Base-by-base conservation (phyloP, 1,140 invertebrate genomes). In the Helicoverpa armigera region DNA sequence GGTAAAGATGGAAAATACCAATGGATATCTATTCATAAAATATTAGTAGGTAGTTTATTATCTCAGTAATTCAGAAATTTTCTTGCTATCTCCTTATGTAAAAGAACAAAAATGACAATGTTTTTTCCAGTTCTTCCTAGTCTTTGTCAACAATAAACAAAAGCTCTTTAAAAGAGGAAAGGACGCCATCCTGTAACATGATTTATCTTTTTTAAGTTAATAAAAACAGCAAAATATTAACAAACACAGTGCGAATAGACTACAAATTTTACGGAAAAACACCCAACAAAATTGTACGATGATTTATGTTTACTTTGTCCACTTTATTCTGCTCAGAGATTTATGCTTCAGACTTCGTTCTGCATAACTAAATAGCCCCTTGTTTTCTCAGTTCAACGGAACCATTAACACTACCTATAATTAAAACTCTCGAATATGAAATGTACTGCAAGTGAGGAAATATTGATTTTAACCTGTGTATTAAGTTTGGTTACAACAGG, bases 231-330 rank as follows among this genome's bases (percentile, higher is more conserved):
- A 18, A 35, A 48, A 11, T 13, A 29, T n/a, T 18, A 67, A 67
- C 63, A 50, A 43, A 43, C 18, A 16, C 48, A 3, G 10, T 48
- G 63, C 63, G 63, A 67, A 1, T 18, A 18, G 63, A 67, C 63
- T 67, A 48, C 63, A 67, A 67, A 67, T 67, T 58, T 67, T 16
- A 48, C 35, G n/a, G 63, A 67, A 67, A 67, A 67, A 48, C 3
- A 35, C 5, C 14, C 35, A 50, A 48, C 16, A 67, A 48, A 67
- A 12, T 67, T 67, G 14, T 48, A 48, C 43, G 11, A 67, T 35
- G 43, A 23, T 2, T 43, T 50, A 18, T 48, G 35, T 18, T 50
- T 48, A 67, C 35, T 50, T 67, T 67, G 43, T 50, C 35, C 43
- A 67, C 12, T 50, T 67, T 67, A 67, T 67, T 35, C 12, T 67